Conservation (phyloP, 1,140 invertebrate species). For the Sminthurides bifidus region DNA sequence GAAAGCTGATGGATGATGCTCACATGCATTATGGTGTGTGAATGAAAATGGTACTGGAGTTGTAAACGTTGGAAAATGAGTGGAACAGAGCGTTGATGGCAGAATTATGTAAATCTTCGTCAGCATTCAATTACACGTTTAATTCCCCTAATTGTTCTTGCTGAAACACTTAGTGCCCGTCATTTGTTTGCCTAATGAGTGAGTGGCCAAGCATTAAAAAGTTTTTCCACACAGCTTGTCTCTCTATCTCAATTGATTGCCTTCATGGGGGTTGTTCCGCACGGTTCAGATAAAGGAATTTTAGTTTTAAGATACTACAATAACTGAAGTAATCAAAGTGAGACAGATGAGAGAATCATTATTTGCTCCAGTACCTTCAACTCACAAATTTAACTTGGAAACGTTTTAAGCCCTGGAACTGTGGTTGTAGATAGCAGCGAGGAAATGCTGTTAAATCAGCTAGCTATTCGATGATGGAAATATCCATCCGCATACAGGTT, state of each 20-base stretch:
- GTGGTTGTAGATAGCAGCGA: too few relatives aligned
- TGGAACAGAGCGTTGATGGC: not conserved
- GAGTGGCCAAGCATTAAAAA: not conserved
- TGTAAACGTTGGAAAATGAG: not conserved
- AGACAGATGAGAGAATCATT: too few relatives aligned
- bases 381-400: too few relatives aligned
- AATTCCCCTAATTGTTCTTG: not conserved
- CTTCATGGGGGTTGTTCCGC: not conserved
- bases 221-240: too few relatives aligned
- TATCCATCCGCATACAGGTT: not conserved
- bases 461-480: too few relatives aligned
- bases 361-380: too few relatives aligned
- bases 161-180: not conserved
- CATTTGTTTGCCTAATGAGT: not conserved
- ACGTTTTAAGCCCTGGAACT: too few relatives aligned
- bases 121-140: constrained; percentile 1
- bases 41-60: not conserved
- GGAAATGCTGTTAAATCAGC: too few relatives aligned
- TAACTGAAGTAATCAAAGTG: too few relatives aligned
- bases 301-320: too few relatives aligned
- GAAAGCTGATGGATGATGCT: not conserved
- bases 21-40: too few relatives aligned
- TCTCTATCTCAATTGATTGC: not conserved
- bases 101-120: constrained; percentile 4
- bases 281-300: too few relatives aligned